Evolutionary conservation across 2,888 invertebrate genomes (phyloP), one percentile per base, ranked within the genome.

Genomic region (Phortica magna): DNA sequence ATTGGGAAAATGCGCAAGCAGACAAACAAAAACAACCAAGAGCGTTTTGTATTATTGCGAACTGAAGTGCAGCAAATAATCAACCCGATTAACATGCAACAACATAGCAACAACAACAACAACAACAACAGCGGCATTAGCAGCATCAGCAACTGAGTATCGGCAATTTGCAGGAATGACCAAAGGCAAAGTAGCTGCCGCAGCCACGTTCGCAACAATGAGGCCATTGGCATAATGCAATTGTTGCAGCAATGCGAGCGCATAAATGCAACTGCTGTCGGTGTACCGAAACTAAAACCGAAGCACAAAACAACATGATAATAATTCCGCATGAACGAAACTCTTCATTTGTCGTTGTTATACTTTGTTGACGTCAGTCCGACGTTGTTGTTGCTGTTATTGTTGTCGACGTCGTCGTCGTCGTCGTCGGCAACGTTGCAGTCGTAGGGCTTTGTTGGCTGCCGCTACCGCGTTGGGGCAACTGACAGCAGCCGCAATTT

Each of bases 401-500:
- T 1, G 31, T 31, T 3, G 31, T 31, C 31, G 31, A 0, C 5
- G 31, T 31, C 31, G 31, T 31, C 31, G 31, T 31, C 31, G 1
- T 31, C 5, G 31, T n/a, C n/a, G n/a, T n/a, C 31, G 5, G 31
- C 5, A 31, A 2, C 5, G 31, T 31, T 31, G 5, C 5, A 4
- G 31, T 31, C 31, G 31, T 1, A 31, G 31, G 31, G 31, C 31
- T 31, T 31, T 31, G 5, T 31, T 31, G 2, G 31, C 5, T 31
- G 31, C 31, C 31, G 31, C 31, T 31, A 3, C 3, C 31, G 31
- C 31, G 31, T 31, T 31, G 31, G 31, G 48, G 42, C 43, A 59
- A 74, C 57, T 41, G 79, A 68, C 79, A 78, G 77, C 77, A 77
- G 43, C 39, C 61, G 53, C 76, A 84, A 84, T 85, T 87, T 87